Conservation (phyloP, 2,113 vertebrate genomes). For the Ctenodactylus gundi region DNA sequence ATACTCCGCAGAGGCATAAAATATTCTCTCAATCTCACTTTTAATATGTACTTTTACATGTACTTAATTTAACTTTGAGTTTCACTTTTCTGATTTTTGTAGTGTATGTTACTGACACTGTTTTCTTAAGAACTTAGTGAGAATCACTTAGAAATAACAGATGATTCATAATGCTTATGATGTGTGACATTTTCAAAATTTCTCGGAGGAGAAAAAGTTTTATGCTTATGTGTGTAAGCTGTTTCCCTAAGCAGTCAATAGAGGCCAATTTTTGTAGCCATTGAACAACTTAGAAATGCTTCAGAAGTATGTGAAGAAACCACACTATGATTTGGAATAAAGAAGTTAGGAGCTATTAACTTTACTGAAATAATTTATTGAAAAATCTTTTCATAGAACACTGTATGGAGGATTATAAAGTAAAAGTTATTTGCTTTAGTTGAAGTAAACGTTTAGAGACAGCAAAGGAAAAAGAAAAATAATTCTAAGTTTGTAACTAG, state of each 20-base stretch:
- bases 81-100: neutral
- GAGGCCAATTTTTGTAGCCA: neutral
- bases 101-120: neutral
- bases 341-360: too few relatives aligned
- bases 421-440: neutral
- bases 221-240: neutral
- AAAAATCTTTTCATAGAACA: too few relatives aligned
- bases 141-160: neutral
- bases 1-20: neutral
- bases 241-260: neutral
- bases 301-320: neutral
- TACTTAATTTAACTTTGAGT: neutral
- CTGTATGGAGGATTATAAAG: neutral
- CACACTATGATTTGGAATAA: neutral
- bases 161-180: neutral
- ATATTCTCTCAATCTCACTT: neutral
- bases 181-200: conserved; percentile 24
- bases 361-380: too few relatives aligned
- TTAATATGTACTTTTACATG: neutral
- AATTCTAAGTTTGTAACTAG: neutral
- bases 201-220: neutral
- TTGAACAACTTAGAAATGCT: neutral
- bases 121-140: neutral
- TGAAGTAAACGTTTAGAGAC: neutral
- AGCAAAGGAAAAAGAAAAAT: neutral